phyloP scores from a whole-genome alignment of 2,888 invertebrate species.

The Tiliacea citrago region DNA sequence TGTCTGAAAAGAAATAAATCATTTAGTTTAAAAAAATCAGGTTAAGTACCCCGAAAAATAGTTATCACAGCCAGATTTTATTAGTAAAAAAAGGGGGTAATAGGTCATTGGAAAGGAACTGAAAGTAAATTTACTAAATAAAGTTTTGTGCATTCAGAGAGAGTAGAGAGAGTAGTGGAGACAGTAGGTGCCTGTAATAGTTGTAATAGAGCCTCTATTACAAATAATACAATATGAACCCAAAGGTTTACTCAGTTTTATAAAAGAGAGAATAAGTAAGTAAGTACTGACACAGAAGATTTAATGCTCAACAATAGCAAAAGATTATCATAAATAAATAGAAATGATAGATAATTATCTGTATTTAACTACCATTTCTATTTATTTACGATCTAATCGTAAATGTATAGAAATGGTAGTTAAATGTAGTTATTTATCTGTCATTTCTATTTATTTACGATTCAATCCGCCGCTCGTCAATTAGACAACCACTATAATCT shows the following conservation, averaged over 20 bases:
- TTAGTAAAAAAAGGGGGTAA: no score
- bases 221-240: neutral
- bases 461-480: no score
- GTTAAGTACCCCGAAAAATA: neutral
- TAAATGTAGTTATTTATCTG: no score
- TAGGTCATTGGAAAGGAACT: no score
- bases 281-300: no score
- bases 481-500: no score
- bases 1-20: constrained; percentile 29
- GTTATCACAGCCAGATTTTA: neutral
- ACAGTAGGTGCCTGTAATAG: neutral
- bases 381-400: no score
- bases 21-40: neutral
- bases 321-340: neutral
- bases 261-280: neutral
- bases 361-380: no score
- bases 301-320: neutral
- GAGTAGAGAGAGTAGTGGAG: neutral
- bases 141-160: neutral
- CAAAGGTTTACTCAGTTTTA: neutral
- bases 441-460: no score
- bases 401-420: neutral
- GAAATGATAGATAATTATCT: neutral
- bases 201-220: no score
- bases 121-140: neutral